Evolutionary conservation across 2,888 invertebrate species (phyloP).

Genomic region (Leptothorax acervorum): DNA sequence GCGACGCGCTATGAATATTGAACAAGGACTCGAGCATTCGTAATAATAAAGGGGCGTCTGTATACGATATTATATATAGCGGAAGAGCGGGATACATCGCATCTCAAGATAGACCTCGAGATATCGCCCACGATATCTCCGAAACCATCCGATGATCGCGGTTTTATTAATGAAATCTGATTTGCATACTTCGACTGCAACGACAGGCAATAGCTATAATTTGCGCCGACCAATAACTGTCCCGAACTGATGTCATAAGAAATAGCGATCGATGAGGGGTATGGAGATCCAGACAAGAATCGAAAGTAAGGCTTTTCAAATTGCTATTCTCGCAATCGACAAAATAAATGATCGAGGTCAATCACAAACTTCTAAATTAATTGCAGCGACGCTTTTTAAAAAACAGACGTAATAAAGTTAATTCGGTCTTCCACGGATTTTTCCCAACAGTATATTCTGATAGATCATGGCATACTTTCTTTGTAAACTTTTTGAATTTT

Average conservation of each 20-base stretch:
- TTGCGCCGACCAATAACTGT: constrained; percentile 31
- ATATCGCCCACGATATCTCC: constrained; percentile 66
- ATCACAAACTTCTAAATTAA: background rate
- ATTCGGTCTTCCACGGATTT: too few relatives aligned
- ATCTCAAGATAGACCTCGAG: constrained; percentile 61
- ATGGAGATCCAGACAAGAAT: background rate
- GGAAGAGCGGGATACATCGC: constrained; percentile 38
- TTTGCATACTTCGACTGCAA: constrained; percentile 42
- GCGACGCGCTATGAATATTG: constrained; percentile 67
- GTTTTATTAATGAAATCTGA: constrained; percentile 48
- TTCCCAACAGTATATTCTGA: too few relatives aligned
- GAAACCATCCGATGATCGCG: constrained; percentile 48
- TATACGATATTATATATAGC: constrained; percentile 47
- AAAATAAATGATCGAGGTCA: background rate
- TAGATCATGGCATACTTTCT: too few relatives aligned
- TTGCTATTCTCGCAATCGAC: background rate
- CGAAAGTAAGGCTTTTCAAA: background rate
- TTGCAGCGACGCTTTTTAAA: too few relatives aligned
- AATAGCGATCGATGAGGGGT: background rate
- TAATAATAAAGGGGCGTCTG: constrained; percentile 59
- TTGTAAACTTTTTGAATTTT: too few relatives aligned
- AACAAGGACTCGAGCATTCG: constrained; percentile 68
- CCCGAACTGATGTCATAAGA: background rate
- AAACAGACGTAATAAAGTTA: too few relatives aligned
- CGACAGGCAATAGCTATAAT: constrained; percentile 26